Conservation (phyloP, 2,113 vertebrate species). For the Phodopus roborovskii region DNA sequence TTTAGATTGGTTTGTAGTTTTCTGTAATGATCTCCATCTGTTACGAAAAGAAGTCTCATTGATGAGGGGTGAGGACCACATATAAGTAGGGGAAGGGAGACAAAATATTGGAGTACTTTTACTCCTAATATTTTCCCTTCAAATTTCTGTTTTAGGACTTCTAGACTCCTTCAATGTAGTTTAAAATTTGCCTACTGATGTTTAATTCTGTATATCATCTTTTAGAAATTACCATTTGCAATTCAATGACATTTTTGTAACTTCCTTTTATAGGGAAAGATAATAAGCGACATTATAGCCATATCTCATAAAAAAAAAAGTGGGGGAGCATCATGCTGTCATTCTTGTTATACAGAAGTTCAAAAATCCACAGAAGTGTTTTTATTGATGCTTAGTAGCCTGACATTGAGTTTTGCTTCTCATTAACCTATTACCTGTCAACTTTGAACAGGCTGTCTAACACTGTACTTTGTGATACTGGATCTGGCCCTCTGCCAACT, state of each 20-base stretch:
- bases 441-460: not conserved
- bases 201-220: not conserved
- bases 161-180: not conserved
- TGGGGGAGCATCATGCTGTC: not conserved
- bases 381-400: not conserved
- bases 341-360: not conserved
- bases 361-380: not conserved
- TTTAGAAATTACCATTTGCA: not conserved
- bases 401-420: not conserved
- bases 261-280: not conserved
- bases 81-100: not conserved
- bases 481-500: not conserved
- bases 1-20: not conserved
- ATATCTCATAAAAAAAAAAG: not conserved
- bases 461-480: not conserved
- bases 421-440: not conserved
- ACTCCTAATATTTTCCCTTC: not conserved
- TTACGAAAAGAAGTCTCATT: not conserved
- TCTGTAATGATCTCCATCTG: not conserved
- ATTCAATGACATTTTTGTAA: not conserved
- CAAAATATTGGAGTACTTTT: not conserved
- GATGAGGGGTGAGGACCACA: no score
- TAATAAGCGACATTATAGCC: not conserved
- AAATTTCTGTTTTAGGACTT: not conserved
- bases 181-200: rapidly evolving